These are phyloP conservation scores for Globia sparganii DNA, from an alignment of 2,888 invertebrate genomes.

Conservation along the genomic window DNA sequence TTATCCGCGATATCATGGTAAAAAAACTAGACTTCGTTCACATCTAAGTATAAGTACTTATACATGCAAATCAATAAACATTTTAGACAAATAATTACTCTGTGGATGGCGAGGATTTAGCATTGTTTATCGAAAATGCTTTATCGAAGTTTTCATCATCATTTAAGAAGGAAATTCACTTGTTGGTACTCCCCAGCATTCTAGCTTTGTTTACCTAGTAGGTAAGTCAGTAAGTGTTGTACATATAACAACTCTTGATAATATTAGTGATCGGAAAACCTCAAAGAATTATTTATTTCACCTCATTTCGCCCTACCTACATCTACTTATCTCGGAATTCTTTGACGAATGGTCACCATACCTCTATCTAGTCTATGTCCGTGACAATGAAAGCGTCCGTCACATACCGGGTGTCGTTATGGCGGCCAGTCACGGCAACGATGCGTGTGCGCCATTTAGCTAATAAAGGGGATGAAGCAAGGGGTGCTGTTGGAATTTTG, in stretches of 20 bases:
- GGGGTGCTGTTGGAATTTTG: slow-evolving; percentile 42
- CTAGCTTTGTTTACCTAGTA: too few relatives aligned
- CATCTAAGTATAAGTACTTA: background rate
- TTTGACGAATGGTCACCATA: slow-evolving; percentile 30
- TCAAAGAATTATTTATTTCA: background rate
- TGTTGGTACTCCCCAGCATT: too few relatives aligned
- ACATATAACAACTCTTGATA: too few relatives aligned
- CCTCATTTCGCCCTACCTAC: too few relatives aligned
- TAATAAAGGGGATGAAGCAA: slow-evolving; percentile 59
- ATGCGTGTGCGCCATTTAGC: slow-evolving; percentile 65
- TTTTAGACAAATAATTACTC: too few relatives aligned
- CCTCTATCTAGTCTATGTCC: slow-evolving; percentile 41
- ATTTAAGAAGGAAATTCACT: too few relatives aligned
- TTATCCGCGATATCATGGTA: background rate
- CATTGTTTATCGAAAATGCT: too few relatives aligned
- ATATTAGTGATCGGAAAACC: background rate
- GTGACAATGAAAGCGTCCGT: slow-evolving; percentile 80
- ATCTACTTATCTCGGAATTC: background rate
- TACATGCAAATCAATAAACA: background rate
- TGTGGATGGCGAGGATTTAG: too few relatives aligned
- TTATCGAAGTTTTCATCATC: too few relatives aligned
- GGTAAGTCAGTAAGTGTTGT: too few relatives aligned
- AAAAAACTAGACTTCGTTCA: background rate
- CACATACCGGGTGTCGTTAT: slow-evolving; percentile 76
- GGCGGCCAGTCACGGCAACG: slow-evolving; percentile 70